Evolutionary conservation across 2,888 invertebrate species (phyloP).

Genomic region (Pseudococcus viburni): DNA sequence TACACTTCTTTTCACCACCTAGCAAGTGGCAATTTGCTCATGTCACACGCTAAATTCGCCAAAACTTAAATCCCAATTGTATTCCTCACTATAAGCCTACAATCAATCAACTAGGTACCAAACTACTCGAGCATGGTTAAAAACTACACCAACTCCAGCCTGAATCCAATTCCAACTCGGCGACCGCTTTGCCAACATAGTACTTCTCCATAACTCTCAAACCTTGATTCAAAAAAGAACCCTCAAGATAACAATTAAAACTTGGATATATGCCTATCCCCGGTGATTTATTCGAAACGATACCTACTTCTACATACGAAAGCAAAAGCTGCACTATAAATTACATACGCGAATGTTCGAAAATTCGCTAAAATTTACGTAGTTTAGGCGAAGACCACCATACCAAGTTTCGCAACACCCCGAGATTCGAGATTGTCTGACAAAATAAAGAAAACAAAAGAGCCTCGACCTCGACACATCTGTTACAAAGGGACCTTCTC

Average conservation of each 20-base stretch:
- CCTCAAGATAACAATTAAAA: background rate
- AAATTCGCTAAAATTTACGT: background rate
- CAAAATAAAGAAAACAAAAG: background rate
- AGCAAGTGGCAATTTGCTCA: no score
- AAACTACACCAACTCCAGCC: no score
- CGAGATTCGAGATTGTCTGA: background rate
- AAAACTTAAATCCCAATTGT: no score
- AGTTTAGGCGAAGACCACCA: background rate
- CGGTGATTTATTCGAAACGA: background rate
- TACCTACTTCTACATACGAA: background rate
- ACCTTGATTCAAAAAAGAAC: background rate
- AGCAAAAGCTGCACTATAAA: background rate
- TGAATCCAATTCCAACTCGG: no score
- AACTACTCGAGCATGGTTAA: no score
- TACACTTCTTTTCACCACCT: no score
- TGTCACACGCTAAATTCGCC: no score
- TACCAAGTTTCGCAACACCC: background rate
- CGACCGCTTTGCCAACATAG: background rate
- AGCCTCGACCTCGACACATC: background rate
- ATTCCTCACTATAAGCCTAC: no score
- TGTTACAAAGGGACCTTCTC: conserved; percentile 1
- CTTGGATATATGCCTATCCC: background rate
- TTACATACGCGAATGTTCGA: background rate
- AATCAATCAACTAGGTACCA: no score
- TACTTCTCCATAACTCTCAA: background rate